Evolutionary conservation across 2,113 vertebrate species (phyloP).

Genomic region (Paracanthobrama guichenoti): DNA sequence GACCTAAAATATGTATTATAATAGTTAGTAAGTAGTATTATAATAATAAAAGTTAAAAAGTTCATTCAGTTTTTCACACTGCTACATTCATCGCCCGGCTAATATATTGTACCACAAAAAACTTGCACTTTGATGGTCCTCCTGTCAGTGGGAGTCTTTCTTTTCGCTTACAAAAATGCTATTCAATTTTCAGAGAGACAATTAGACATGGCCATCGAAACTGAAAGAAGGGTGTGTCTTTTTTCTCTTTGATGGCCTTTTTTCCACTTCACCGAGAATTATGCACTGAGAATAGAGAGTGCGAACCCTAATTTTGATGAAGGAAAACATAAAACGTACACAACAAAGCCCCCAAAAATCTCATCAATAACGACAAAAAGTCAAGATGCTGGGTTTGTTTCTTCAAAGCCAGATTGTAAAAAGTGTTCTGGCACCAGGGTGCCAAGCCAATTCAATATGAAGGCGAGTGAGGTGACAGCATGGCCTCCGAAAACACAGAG

Average conservation of each 20-base stretch:
- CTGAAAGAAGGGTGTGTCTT: slow-evolving; percentile 67
- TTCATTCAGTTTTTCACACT: slow-evolving; percentile 29
- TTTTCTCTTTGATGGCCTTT: slow-evolving; percentile 57
- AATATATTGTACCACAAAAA: slow-evolving; percentile 61
- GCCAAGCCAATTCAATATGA: slow-evolving; percentile 46
- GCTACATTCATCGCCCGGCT: slow-evolving; percentile 31
- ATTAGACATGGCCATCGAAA: slow-evolving; percentile 74
- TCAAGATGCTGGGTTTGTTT: slow-evolving; percentile 44
- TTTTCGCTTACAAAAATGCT: slow-evolving; percentile 68
- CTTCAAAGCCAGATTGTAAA: slow-evolving; percentile 39
- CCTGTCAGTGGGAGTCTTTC: slow-evolving; percentile 65
- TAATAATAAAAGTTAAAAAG: background rate
- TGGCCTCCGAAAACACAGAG: slow-evolving; percentile 1
- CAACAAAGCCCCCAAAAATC: slow-evolving; percentile 55
- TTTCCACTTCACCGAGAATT: slow-evolving; percentile 63
- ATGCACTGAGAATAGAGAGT: slow-evolving; percentile 62
- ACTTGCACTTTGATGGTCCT: slow-evolving; percentile 69
- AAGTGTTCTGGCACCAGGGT: slow-evolving; percentile 25
- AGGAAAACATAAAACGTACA: slow-evolving; percentile 58
- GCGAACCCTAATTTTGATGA: slow-evolving; percentile 64
- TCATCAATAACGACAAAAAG: slow-evolving; percentile 66
- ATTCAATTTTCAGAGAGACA: slow-evolving; percentile 73
- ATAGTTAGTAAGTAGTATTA: too few relatives aligned
- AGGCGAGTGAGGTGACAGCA: slow-evolving; percentile 10
- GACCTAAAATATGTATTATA: background rate